A percentile compares a stretch with the other conserved stretches of the same genome.
Evolutionary conservation across 2,888 invertebrate genomes (phyloP).

Genomic region (Entomobrya proxima): DNA sequence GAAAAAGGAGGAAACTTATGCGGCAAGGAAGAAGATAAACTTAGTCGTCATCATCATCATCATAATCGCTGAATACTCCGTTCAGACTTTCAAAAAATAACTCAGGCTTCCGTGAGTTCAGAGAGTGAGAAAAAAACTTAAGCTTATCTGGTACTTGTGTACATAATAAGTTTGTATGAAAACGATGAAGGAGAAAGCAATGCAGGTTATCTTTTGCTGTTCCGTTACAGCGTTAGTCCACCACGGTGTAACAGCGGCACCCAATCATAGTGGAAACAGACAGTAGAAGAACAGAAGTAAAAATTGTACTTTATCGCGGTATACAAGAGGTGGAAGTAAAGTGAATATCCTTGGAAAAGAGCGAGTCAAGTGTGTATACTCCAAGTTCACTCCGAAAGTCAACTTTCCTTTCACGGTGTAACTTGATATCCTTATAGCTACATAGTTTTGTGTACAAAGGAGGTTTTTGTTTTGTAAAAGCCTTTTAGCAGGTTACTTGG

Average conservation of each 20-base stretch:
- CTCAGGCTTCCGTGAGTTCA: neutral
- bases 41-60: slow-evolving; percentile 47
- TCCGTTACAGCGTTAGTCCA: too few relatives aligned
- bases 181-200: too few relatives aligned
- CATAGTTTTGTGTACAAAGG: neutral
- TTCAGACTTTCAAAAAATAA: slow-evolving; percentile 28
- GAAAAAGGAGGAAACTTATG: slow-evolving; percentile 10
- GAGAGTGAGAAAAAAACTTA: neutral
- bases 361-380: neutral
- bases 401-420: neutral
- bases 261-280: neutral
- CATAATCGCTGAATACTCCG: slow-evolving; percentile 53
- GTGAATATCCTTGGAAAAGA: neutral
- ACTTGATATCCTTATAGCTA: slow-evolving; percentile 25
- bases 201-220: too few relatives aligned
- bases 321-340: neutral
- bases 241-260: too few relatives aligned
- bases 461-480: slow-evolving; percentile 47
- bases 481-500: slow-evolving; percentile 19
- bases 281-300: neutral
- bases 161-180: neutral
- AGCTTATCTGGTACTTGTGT: neutral
- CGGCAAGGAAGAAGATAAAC: slow-evolving; percentile 40
- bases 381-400: too few relatives aligned
- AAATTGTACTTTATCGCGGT: neutral